A percentile compares a stretch with the other conserved stretches of the same genome.
Conservation (phyloP, 2,888 invertebrate genomes). For the Gnatocerus cornutus region DNA sequence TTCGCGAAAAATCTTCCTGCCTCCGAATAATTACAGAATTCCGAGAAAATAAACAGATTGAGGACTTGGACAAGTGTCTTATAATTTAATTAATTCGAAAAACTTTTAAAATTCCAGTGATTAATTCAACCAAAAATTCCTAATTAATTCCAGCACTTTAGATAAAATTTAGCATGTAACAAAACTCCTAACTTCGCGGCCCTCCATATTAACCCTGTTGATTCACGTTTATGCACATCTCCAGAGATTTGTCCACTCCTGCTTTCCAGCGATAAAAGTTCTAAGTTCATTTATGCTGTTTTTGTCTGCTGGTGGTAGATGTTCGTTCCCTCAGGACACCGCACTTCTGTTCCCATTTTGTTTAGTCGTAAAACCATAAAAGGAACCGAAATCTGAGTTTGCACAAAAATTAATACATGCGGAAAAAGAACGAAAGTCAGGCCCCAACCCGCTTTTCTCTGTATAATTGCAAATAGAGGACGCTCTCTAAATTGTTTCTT, state of each 20-base stretch:
- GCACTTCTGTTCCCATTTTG: conserved; percentile 17
- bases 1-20: conserved; percentile 21
- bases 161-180: too few relatives aligned
- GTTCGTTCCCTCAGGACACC: conserved; percentile 42
- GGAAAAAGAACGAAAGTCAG: conserved; percentile 24
- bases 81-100: too few relatives aligned
- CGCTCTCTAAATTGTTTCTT: conserved; percentile 56
- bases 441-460: conserved; percentile 18
- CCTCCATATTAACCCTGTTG: conserved; percentile 41
- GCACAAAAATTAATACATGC: background rate
- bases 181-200: too few relatives aligned
- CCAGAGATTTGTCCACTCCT: conserved; percentile 53
- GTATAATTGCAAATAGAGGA: conserved; percentile 46
- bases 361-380: conserved; percentile 22
- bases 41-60: too few relatives aligned
- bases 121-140: too few relatives aligned
- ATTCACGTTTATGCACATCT: conserved; percentile 51
- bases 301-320: conserved; percentile 51
- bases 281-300: conserved; percentile 53
- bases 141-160: too few relatives aligned
- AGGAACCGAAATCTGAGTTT: too few relatives aligned
- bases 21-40: conserved; percentile 11
- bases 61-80: too few relatives aligned
- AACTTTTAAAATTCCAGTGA: too few relatives aligned
- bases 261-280: conserved; percentile 53